Percentiles rank a stretch among this genome's conserved stretches.
phyloP scores from a whole-genome alignment of 1,140 invertebrate species.

The Ceratitis capitata region DNA sequence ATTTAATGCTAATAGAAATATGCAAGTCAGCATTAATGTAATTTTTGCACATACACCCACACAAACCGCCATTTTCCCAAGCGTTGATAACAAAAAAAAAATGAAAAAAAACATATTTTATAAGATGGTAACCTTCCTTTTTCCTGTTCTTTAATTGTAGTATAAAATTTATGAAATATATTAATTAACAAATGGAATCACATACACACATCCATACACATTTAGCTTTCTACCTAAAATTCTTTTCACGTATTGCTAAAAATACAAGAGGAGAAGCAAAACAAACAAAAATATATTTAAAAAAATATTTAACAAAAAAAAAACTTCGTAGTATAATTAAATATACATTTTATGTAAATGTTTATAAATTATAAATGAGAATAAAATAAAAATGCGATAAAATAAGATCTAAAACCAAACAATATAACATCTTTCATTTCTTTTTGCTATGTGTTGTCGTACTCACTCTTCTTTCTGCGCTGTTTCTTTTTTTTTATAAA shows the following conservation, averaged over 20 bases:
- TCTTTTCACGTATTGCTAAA: slow-evolving; percentile 24
- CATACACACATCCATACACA: slow-evolving; percentile 33
- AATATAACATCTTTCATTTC: not conserved
- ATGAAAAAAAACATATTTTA: no score
- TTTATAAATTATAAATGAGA: slow-evolving; percentile 31
- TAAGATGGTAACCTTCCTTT: not conserved
- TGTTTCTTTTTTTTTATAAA: not conserved
- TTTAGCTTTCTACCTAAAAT: slow-evolving; percentile 35
- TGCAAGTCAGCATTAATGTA: not conserved
- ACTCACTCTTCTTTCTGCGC: not conserved
- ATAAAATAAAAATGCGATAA: slow-evolving; percentile 31
- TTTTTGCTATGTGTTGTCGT: no score
- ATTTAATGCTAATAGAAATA: no score
- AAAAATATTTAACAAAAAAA: not conserved
- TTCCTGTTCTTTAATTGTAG: slow-evolving; percentile 6
- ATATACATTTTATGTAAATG: slow-evolving; percentile 41
- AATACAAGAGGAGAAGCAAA: slow-evolving; percentile 24
- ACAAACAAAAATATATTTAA: no score
- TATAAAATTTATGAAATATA: not conserved
- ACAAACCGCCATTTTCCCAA: not conserved
- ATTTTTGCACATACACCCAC: not conserved
- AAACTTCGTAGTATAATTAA: slow-evolving; percentile 41
- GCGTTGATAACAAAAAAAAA: not conserved
- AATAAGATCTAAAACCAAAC: not conserved
- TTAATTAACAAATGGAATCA: slow-evolving; percentile 17